Conservation (phyloP, 2,888 invertebrate species). For the Dolomedes plantarius region DNA sequence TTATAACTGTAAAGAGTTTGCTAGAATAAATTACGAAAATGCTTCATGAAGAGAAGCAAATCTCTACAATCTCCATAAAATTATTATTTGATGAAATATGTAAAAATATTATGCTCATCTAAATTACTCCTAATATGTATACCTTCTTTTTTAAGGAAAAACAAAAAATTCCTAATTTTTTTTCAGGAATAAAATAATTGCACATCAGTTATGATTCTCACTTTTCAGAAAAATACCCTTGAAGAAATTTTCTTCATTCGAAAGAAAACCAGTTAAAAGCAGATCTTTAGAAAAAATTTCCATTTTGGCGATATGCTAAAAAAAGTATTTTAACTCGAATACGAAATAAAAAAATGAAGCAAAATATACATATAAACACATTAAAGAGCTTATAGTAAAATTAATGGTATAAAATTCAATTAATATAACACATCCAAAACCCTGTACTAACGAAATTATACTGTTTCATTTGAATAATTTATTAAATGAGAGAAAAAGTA, state of each 20-base stretch:
- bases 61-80: conserved; percentile 58
- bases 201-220: not conserved
- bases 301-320: too few species aligned
- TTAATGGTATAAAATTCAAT: too few species aligned
- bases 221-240: not conserved
- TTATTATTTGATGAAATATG: conserved; percentile 61
- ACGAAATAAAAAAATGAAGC: too few species aligned
- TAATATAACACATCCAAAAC: too few species aligned
- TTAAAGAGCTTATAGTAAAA: too few species aligned
- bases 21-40: conserved; percentile 51
- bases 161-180: not conserved
- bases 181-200: conserved; percentile 3
- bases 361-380: too few species aligned
- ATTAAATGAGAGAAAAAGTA: too few species aligned
- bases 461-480: too few species aligned
- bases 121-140: conserved; percentile 61
- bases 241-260: not conserved
- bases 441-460: too few species aligned
- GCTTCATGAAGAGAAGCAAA: conserved; percentile 44
- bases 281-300: too few species aligned
- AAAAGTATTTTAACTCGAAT: too few species aligned
- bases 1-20: conserved; percentile 32
- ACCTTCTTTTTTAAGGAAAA: conserved; percentile 10
- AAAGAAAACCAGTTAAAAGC: too few species aligned
- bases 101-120: conserved; percentile 69